Conservation (phyloP, 1,140 invertebrate genomes). For the Sweltsa coloradensis region DNA sequence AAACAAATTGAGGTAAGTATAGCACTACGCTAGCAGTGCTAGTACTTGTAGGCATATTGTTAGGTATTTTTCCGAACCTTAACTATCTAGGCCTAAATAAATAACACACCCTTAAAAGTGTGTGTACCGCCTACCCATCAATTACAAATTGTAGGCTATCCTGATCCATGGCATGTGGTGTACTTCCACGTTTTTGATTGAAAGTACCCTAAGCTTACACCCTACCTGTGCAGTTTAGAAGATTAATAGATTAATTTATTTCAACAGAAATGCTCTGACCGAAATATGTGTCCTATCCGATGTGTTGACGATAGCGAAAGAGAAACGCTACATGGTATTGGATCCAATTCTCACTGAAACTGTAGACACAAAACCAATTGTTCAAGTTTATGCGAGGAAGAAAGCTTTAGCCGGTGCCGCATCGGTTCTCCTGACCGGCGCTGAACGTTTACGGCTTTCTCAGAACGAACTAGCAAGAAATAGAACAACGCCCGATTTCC, state of each 20-base stretch:
- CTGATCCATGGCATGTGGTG: background rate
- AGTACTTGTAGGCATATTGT: no score
- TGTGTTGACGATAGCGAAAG: conserved; percentile 83
- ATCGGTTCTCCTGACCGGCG: conserved; percentile 66
- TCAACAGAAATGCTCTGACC: conserved; percentile 56
- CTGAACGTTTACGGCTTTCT: conserved; percentile 71
- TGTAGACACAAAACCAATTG: conserved; percentile 69
- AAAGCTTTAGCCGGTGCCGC: conserved; percentile 77
- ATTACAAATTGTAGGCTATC: background rate
- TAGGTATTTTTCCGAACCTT: background rate
- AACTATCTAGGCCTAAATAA: background rate
- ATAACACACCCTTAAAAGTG: background rate
- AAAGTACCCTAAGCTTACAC: background rate
- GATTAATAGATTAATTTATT: background rate
- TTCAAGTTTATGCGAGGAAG: conserved; percentile 84
- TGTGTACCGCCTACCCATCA: background rate
- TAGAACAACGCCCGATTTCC: conserved; percentile 59
- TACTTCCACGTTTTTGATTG: background rate
- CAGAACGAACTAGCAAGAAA: conserved; percentile 55
- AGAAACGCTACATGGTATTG: conserved; percentile 87
- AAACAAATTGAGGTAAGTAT: conserved; percentile 58
- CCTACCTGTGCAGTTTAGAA: background rate
- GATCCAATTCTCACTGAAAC: conserved; percentile 82
- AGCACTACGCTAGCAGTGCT: no score
- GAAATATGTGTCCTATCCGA: conserved; percentile 89